These are phyloP conservation scores for Lordiphosa clarofinis DNA, from an alignment of 1,140 invertebrate genomes.

Conservation along the genomic window DNA sequence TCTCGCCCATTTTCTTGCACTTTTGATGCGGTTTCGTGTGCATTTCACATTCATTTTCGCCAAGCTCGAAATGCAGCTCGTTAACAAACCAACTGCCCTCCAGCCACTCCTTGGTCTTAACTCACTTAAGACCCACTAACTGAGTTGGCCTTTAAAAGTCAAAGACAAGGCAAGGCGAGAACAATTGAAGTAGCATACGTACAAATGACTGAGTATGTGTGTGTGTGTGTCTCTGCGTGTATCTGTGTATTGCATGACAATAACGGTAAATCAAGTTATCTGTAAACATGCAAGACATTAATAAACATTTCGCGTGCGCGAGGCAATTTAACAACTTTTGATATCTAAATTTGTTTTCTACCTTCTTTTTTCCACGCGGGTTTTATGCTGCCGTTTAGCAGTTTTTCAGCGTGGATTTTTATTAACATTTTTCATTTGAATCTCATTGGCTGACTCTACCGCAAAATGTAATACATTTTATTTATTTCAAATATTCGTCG, in stretches of 20 bases:
- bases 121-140: constrained; percentile 42
- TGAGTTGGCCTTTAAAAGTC: constrained; percentile 71
- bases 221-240: constrained; percentile 23
- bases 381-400: not conserved
- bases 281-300: constrained; percentile 77
- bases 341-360: constrained; percentile 76
- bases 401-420: constrained; percentile 1
- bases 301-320: constrained; percentile 77
- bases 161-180: constrained; percentile 46
- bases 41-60: constrained; percentile 68
- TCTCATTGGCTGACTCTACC: too few relatives aligned
- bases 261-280: constrained; percentile 77
- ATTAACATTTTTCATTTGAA: not conserved
- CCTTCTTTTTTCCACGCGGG: constrained; percentile 26
- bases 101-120: constrained; percentile 16
- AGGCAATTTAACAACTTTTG: constrained; percentile 79
- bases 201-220: constrained; percentile 21
- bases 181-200: constrained; percentile 45
- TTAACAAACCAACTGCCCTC: constrained; percentile 32
- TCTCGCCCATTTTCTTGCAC: constrained; percentile 33
- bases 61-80: constrained; percentile 47
- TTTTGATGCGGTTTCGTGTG: constrained; percentile 58
- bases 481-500: not conserved
- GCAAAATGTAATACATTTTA: constrained; percentile 1
- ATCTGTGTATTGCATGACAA: constrained; percentile 72